A percentile compares a stretch with the other conserved stretches of the same genome.
Conservation (phyloP, 2,797 vertebrate genomes). For the Myotis vivesi region DNA sequence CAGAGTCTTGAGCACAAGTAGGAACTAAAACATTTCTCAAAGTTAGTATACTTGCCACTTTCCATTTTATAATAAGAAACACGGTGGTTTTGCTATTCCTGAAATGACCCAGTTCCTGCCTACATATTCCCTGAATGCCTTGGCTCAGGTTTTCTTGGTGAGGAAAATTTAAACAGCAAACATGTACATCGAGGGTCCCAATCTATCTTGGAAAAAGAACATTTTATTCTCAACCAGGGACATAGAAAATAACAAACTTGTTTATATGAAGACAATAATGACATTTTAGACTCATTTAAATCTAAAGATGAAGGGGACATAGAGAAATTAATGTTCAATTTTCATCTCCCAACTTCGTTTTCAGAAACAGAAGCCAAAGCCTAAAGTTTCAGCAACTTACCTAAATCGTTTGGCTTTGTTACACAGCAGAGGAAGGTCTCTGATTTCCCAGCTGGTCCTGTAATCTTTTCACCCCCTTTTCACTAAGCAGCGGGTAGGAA, state of each 20-base stretch:
- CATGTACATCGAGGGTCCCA: neutral
- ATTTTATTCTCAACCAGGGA: neutral
- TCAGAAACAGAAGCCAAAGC: neutral
- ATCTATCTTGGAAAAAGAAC: conserved; percentile 3
- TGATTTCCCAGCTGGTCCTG: neutral
- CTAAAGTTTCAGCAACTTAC: neutral
- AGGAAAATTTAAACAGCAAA: neutral
- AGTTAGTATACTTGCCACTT: neutral
- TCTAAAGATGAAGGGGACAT: neutral
- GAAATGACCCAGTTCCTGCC: neutral
- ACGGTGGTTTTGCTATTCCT: neutral
- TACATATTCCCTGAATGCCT: neutral
- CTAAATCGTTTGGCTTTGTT: neutral
- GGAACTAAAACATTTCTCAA: neutral
- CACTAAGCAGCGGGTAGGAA: neutral
- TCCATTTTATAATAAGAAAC: neutral
- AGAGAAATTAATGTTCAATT: neutral
- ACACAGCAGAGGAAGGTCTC: neutral
- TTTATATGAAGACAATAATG: neutral
- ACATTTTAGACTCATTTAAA: neutral
- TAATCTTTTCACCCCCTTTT: neutral
- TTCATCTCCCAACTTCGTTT: neutral
- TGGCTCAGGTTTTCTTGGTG: neutral
- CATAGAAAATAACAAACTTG: neutral
- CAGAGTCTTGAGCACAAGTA: neutral